A percentile compares a stretch with the other conserved stretches of the same genome.
Evolutionary conservation across 1,140 invertebrate genomes (phyloP).

Genomic region (Glossosoma conforme): DNA sequence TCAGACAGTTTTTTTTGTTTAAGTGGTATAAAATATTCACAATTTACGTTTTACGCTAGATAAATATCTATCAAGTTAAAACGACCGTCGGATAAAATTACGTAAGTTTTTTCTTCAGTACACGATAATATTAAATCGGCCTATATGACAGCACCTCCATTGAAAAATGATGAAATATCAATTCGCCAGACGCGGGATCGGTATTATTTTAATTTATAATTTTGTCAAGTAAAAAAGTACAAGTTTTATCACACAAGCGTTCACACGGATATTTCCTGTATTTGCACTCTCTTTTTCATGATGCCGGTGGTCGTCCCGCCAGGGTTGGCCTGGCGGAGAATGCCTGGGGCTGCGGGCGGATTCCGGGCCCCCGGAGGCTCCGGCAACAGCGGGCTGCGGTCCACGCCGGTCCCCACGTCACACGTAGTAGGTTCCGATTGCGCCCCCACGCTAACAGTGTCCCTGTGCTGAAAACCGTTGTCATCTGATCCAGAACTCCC

Average conservation of each 20-base stretch:
- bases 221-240: not conserved
- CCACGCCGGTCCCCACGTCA: constrained; percentile 42
- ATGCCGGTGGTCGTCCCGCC: constrained; percentile 53
- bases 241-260: constrained; percentile 32
- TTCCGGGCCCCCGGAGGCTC: constrained; percentile 64
- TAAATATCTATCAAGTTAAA: constrained; percentile 1
- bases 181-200: constrained; percentile 5
- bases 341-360: constrained; percentile 54
- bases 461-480: constrained; percentile 40
- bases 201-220: constrained; percentile 2
- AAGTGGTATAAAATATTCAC: not conserved
- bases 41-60: not conserved
- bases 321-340: constrained; percentile 55
- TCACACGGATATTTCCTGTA: constrained; percentile 84
- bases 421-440: constrained; percentile 36
- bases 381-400: constrained; percentile 55
- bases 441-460: constrained; percentile 48
- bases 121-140: not conserved
- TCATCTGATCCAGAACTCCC: constrained; percentile 47
- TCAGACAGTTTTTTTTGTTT: too few relatives aligned
- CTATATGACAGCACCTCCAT: constrained; percentile 14
- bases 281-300: constrained; percentile 80
- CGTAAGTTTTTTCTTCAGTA: constrained; percentile 5
- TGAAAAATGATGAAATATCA: constrained; percentile 14
- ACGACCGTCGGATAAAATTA: constrained; percentile 1